A percentile compares a stretch with the other conserved stretches of the same genome.
Conservation (phyloP, 2,113 vertebrate species). For the Jacana jacana region DNA sequence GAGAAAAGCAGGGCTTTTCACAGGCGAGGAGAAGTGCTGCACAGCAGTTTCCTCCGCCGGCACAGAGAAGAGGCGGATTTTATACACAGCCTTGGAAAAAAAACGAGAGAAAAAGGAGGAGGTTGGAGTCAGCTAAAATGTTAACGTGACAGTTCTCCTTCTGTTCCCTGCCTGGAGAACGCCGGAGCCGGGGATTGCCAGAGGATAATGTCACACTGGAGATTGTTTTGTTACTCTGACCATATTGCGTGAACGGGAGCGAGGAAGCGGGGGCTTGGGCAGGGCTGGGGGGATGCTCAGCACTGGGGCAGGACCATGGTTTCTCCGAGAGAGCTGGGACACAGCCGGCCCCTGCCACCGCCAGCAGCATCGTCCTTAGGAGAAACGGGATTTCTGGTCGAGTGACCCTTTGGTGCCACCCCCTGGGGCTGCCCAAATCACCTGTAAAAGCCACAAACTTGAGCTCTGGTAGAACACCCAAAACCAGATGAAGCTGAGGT, state of each 20-base stretch:
- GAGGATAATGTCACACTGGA: background rate
- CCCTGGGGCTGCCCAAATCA: accelerated
- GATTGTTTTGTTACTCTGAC: background rate
- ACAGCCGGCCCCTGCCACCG: background rate
- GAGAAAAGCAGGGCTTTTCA: background rate
- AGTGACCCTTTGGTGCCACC: background rate
- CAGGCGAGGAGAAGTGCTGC: background rate
- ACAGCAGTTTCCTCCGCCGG: background rate
- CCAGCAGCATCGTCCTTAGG: background rate
- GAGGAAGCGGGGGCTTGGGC: background rate
- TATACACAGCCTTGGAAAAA: background rate
- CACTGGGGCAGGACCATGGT: accelerated
- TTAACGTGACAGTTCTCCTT: conserved; percentile 37
- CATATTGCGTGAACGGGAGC: background rate
- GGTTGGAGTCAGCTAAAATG: conserved; percentile 48
- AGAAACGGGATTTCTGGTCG: background rate
- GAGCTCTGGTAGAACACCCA: accelerated
- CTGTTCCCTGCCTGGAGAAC: background rate
- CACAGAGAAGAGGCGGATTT: background rate
- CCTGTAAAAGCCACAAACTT: accelerated
- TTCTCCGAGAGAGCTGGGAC: background rate
- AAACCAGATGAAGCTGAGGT: accelerated
- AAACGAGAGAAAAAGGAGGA: background rate
- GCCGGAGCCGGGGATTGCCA: background rate
- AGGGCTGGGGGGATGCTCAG: background rate